Base-by-base conservation (phyloP, 2,888 invertebrate genomes). In the Polydrusus tereticollis region DNA sequence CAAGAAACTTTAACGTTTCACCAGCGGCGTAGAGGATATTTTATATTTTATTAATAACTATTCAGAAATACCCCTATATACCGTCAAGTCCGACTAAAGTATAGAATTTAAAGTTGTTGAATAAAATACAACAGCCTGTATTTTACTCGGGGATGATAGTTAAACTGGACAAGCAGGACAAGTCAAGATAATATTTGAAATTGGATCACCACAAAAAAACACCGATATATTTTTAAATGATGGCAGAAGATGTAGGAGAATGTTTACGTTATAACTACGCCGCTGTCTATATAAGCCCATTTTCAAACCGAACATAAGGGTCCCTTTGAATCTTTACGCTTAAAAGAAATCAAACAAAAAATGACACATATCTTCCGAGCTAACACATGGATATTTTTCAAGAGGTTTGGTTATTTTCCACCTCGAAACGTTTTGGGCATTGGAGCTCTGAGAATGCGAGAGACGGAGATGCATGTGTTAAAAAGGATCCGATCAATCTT, bases 341-440 rank as follows among this genome's bases (percentile, higher is more conserved):
- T 38, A 59, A n/a, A n/a, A 59, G 59, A 38, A 59, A 59, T 59
- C 59, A 38, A 59, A 59, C 41, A 59, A 59, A 63, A 63, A 63
- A 43, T 47, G 47, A 63, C 43, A 67, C 57, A 59, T 67, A 18
- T 50, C 59, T 59, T 59, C 36, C 20, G 59, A 21, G 43, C 47
- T 14, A 18, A 59, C 67, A 47, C 50, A 60, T 57, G 67, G 59
- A 59, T 36, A 38, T 52, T 65, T 65, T 65, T 65, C 36, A 52
- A 65, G 52, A 26, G 36, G 12, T 26, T 67, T 50, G 55, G 33
- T 59, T 43, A 38, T 45, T 20, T 59, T 43, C 41, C 67, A 29
- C 67, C 33, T 38, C 45, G 47, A 47, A 26, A 59, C 58, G 43
- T 41, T 36, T 55, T 12, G 26, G 14, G 41, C 20, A 55, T 16